A percentile compares a stretch with the other conserved stretches of the same genome.
These are phyloP conservation scores for Cygnus atratus DNA, from an alignment of 2,113 vertebrate genomes.

Conservation along the genomic window DNA sequence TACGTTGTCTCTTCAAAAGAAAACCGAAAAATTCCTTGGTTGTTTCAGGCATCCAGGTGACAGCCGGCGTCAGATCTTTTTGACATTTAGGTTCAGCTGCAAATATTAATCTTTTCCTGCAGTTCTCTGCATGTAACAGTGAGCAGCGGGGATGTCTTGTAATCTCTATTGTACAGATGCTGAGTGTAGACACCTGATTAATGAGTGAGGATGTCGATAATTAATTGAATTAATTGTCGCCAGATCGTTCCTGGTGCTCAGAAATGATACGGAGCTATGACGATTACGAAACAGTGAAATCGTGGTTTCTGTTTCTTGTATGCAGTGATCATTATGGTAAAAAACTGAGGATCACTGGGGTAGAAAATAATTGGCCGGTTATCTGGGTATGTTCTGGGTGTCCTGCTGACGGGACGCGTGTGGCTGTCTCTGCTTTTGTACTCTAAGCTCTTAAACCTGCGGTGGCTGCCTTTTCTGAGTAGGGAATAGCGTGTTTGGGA, in stretches of 20 bases:
- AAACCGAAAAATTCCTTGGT: neutral
- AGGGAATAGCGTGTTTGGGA: neutral
- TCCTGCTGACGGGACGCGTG: neutral
- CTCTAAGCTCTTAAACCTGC: neutral
- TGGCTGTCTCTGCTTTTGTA: neutral
- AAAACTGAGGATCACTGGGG: neutral
- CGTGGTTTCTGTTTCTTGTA: neutral
- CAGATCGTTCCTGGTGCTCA: neutral
- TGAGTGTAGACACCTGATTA: neutral
- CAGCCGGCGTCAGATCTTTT: neutral
- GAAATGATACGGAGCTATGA: neutral
- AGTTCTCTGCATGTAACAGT: neutral
- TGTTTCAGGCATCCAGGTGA: constrained; percentile 11
- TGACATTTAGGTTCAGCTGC: neutral
- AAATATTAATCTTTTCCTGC: neutral
- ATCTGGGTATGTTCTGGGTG: neutral
- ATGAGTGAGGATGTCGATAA: neutral
- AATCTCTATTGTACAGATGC: neutral
- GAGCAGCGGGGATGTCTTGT: neutral
- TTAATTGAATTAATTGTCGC: neutral
- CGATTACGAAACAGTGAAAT: neutral
- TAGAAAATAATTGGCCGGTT: neutral
- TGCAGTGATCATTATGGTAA: neutral
- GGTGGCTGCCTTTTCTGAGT: neutral
- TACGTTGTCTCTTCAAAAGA: constrained; percentile 34